Evolutionary conservation across 2,888 invertebrate genomes (phyloP).

Genomic region (Rhingia campestris): DNA sequence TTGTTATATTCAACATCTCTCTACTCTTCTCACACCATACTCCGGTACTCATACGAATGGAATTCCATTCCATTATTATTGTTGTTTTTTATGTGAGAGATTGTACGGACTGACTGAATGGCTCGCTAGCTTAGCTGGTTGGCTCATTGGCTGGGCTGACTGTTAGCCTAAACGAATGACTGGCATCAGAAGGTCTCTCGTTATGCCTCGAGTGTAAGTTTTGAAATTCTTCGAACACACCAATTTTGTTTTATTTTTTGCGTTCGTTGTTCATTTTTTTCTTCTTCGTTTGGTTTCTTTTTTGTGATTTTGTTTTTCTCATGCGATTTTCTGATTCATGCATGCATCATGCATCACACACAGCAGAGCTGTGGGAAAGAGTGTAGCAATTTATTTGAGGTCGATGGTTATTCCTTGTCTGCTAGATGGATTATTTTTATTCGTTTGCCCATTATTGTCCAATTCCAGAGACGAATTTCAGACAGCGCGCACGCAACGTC

Average conservation of each 20-base stretch:
- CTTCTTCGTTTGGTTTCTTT: slow-evolving; percentile 9
- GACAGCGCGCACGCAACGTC: slow-evolving; percentile 8
- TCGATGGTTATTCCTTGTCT: slow-evolving; percentile 36
- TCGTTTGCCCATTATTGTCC: not conserved
- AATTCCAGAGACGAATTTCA: slow-evolving; percentile 9
- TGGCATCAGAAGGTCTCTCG: slow-evolving; percentile 69
- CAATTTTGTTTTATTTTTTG: slow-evolving; percentile 4
- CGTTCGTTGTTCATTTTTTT: slow-evolving; percentile 27
- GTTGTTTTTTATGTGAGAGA: slow-evolving; percentile 37
- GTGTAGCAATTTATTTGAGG: slow-evolving; percentile 62
- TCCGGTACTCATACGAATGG: slow-evolving; percentile 53
- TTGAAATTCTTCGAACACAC: slow-evolving; percentile 53
- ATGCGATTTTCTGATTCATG: slow-evolving; percentile 61
- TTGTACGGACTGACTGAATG: slow-evolving; percentile 55
- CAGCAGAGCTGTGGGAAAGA: slow-evolving; percentile 23
- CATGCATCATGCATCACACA: slow-evolving; percentile 52
- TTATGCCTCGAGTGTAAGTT: slow-evolving; percentile 63
- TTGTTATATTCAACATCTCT: slow-evolving; percentile 47
- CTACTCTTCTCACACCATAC: slow-evolving; percentile 28
- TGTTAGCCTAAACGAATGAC: slow-evolving; percentile 57
- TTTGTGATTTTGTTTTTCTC: slow-evolving; percentile 24
- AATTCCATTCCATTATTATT: slow-evolving; percentile 66
- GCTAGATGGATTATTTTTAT: not conserved
- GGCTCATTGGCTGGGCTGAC: slow-evolving; percentile 6
- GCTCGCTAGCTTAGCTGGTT: not conserved